Conservation (phyloP, 2,888 invertebrate genomes). For the Tachina lurida region DNA sequence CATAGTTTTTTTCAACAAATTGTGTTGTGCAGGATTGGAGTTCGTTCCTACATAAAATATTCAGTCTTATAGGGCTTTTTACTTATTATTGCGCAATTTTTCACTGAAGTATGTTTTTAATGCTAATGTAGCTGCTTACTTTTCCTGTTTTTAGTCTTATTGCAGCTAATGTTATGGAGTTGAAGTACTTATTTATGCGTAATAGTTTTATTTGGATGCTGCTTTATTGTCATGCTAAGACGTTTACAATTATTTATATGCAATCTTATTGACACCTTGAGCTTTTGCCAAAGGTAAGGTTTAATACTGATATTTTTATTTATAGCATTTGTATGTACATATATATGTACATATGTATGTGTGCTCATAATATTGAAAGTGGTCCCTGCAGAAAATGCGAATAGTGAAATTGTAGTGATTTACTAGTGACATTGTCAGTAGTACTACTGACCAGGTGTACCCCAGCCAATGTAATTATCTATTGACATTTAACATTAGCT, state of each 20-base stretch:
- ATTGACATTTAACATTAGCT: no score
- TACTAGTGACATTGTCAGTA: no score
- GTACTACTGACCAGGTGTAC: no score
- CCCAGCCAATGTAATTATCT: no score
- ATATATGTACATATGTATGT: neutral
- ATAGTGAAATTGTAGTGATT: no score
- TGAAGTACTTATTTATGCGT: constrained; percentile 9
- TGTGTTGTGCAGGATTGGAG: constrained; percentile 11
- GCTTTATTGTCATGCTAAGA: constrained; percentile 38
- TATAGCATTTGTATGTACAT: neutral
- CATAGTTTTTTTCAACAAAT: constrained; percentile 21
- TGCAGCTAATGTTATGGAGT: neutral
- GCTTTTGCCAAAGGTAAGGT: neutral
- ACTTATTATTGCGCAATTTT: neutral
- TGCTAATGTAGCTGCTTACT: constrained; percentile 27
- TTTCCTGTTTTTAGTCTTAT: constrained; percentile 14
- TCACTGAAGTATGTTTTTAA: constrained; percentile 13
- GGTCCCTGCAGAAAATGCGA: no score
- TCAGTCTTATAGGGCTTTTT: constrained; percentile 3
- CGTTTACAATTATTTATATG: constrained; percentile 61
- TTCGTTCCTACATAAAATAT: neutral
- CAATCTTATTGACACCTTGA: constrained; percentile 34
- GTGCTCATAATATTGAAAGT: no score
- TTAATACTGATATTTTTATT: neutral
- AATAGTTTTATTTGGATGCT: constrained; percentile 18